Base-by-base conservation (phyloP, 1,140 invertebrate species). In the Cydia strobilella region DNA sequence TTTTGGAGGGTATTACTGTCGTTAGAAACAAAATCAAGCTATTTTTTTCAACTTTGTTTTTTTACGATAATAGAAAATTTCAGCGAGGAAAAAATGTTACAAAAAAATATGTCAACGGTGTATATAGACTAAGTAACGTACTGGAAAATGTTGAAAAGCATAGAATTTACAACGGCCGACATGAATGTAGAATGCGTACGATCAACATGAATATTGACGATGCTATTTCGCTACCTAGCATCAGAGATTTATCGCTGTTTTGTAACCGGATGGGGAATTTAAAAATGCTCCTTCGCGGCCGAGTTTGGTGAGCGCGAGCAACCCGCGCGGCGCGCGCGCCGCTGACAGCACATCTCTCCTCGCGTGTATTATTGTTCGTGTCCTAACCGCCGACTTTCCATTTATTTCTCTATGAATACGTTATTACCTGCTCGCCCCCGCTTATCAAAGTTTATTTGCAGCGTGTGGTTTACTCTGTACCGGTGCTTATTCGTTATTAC, bases 371-470 rank as follows among this genome's bases (percentile, higher is more conserved):
- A 90, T 91, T 91, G 90, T 91, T 90, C 88, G 80, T 86, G 84
- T 91, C 86, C 89, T 91, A 91, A 88, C 91, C 87, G 85, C 84
- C 88, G 90, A 93, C 91, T 93, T 93, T 90, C 90, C 91, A 93
- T 93, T 93, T 91, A 91, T 92, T 93, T 93, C 91, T 90, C 90
- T 93, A 93, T 93, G 91, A 93, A 93, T 93, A 93, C 91, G 91
- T 92, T 93, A 93, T 93, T 93, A 93, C 90, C 89, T 92, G 89
- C 86, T 92, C 91, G 88, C 89, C 89, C 86, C 83, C 91, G 90
- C 91, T 92, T 93, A 93, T 93, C 91, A 92, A 91, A 91, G 90
- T 92, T 93, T 93, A 93, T 93, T 93, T 93, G 89, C 91, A 91
- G 88, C 90, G 85, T 92, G 90, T 87, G 90, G 89, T 88, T 93